A percentile compares a stretch with the other conserved stretches of the same genome.
These are phyloP conservation scores for Dasypus novemcinctus DNA, from an alignment of 2,113 vertebrate genomes.

Conservation along the genomic window DNA sequence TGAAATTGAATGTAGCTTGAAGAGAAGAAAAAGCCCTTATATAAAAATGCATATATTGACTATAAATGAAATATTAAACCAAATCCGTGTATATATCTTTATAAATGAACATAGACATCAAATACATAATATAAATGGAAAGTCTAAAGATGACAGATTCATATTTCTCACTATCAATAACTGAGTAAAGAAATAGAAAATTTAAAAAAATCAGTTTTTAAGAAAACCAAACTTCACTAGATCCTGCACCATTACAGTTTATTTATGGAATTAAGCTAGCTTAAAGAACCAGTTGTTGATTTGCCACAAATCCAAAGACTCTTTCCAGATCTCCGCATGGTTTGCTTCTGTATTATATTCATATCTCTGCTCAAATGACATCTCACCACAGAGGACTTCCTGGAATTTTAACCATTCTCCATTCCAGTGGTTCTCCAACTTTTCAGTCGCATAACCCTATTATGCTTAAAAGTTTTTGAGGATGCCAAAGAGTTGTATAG, in stretches of 20 bases:
- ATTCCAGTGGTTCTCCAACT: not conserved
- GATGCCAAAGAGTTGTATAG: not conserved
- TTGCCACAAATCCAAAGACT: not conserved
- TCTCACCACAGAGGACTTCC: not conserved
- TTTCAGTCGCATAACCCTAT: not conserved
- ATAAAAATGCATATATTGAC: not conserved
- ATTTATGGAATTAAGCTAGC: not conserved
- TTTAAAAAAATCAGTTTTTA: not conserved
- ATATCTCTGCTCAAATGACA: not conserved
- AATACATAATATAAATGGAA: not conserved
- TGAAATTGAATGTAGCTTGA: not conserved
- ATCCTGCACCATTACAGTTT: not conserved
- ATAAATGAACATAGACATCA: too few relatives aligned
- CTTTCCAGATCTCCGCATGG: rapidly evolving
- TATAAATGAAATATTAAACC: not conserved
- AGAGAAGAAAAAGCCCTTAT: not conserved
- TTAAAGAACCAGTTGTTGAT: not conserved
- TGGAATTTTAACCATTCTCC: not conserved
- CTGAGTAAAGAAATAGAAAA: constrained; percentile 29
- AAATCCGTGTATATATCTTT: not conserved
- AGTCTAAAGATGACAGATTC: not conserved
- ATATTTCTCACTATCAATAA: not conserved
- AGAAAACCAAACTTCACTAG: not conserved
- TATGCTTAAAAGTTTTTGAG: not conserved
- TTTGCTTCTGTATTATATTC: not conserved